Evolutionary conservation across 35 echinoderm and acorn worm species (phyloP), one percentile per base, ranked within the genome.

Genomic region (Nesometra sesokonis): DNA sequence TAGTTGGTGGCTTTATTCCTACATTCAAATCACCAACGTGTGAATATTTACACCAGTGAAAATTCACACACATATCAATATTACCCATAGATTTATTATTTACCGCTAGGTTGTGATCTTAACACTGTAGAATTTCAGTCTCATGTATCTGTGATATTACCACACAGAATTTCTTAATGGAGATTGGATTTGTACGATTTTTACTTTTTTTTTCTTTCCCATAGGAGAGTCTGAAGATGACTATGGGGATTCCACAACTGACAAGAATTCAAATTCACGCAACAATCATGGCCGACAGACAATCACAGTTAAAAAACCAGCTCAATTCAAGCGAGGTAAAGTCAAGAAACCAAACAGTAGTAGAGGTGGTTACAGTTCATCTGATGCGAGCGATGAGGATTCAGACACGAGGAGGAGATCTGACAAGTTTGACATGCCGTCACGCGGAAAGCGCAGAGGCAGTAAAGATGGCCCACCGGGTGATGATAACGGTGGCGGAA

Each of bases 301-400:
- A 33, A 43, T 93, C 9, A 78, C 88, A 15, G 83, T 83, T 80
- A 93, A 88, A 35, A 93, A 86, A 35, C 84, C 88, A 33, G 91
- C 89, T 33, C 91, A 93, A 35, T 93, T 97, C 81, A 97, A 97
- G 79, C 77, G 77, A 13, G 85, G 86, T 8, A 95, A 79, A 35
- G 81, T 87, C 33, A 93, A 87, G 39, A 47, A 83, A 31, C 87
- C 89, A 11, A 82, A 87, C 23, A 46, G 47, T 46, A 82, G 85
- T 43, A 36, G 86, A 31, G 91, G 91, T 0, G 94, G 92, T 29
- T 99, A 99, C 81, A 99, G 96, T 78, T 94, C 92, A 34, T 99
- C 96, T 19, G 96, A 99, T 79, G 96, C 96, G 35, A 99, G 96
- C 37, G 96, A 99, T 77, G 96, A 99, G 21, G 96, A 99, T 57